These are phyloP conservation scores for Psittacula cyanocephala DNA, from an alignment of 2,113 vertebrate genomes.

Conservation along the genomic window DNA sequence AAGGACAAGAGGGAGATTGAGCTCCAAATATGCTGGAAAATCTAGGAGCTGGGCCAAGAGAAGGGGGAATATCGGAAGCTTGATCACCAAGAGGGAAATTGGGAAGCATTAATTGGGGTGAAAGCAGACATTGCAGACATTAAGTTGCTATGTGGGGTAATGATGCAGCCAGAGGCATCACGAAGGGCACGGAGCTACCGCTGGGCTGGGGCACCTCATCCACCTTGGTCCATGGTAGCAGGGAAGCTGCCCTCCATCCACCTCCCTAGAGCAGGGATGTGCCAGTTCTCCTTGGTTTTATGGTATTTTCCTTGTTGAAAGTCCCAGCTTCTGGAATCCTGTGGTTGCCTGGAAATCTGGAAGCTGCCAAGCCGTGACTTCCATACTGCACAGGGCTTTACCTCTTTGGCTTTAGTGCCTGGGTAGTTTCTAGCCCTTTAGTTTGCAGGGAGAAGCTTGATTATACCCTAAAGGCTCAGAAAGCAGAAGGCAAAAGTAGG, in stretches of 20 bases:
- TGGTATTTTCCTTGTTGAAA: not conserved
- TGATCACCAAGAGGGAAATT: not conserved
- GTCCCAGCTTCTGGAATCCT: not conserved
- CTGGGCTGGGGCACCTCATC: not conserved
- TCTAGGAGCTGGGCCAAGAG: slow-evolving; percentile 38
- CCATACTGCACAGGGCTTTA: not conserved
- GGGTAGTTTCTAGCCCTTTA: not conserved
- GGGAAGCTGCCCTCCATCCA: not conserved
- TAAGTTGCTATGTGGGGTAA: not conserved
- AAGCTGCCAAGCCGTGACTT: not conserved
- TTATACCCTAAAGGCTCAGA: not conserved
- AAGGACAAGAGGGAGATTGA: slow-evolving; percentile 44
- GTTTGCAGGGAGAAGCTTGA: not conserved
- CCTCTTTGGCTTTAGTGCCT: not conserved
- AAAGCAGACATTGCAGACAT: not conserved
- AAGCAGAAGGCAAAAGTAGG: not conserved
- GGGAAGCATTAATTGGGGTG: slow-evolving; percentile 12
- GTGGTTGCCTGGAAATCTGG: not conserved
- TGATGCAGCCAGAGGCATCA: not conserved
- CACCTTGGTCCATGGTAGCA: fast-evolving
- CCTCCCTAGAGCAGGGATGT: fast-evolving
- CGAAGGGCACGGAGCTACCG: fast-evolving
- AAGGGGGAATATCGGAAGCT: not conserved
- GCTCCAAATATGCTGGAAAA: slow-evolving; percentile 31
- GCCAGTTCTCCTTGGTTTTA: not conserved